Evolutionary conservation across 23 tunicate genomes (phyloP).

Genomic region (Botrylloides violaceus): DNA sequence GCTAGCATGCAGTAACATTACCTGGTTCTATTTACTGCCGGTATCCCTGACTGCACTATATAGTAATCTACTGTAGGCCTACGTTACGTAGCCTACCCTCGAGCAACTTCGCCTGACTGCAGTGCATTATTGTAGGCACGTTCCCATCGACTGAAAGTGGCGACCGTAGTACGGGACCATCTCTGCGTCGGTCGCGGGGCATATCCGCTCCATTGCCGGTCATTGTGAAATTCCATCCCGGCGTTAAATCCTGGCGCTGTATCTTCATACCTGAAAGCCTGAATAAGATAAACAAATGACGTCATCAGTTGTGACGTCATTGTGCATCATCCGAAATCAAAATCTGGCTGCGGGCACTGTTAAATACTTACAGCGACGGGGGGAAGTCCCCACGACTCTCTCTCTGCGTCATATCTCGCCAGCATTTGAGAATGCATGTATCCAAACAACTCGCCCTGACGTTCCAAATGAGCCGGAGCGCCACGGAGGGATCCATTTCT

Average conservation of each 20-base stretch:
- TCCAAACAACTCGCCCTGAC: constrained; percentile 79
- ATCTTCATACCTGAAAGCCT: constrained; percentile 44
- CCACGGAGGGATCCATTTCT: not conserved
- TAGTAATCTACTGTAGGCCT: too few relatives aligned
- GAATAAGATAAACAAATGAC: not conserved
- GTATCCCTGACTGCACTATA: too few relatives aligned
- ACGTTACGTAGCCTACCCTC: constrained; percentile 7
- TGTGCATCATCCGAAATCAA: too few relatives aligned
- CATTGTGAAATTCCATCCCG: constrained; percentile 76
- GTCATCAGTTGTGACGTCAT: not conserved
- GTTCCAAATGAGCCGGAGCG: constrained; percentile 8
- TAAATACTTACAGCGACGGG: constrained; percentile 36
- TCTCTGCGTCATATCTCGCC: constrained; percentile 71
- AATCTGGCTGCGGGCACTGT: too few relatives aligned
- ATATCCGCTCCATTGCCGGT: constrained; percentile 3
- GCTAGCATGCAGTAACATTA: too few relatives aligned
- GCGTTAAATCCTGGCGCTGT: constrained; percentile 44
- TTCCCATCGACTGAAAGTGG: constrained; percentile 30
- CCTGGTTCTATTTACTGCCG: too few relatives aligned
- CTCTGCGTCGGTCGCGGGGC: constrained; percentile 33
- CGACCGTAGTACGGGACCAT: constrained; percentile 11
- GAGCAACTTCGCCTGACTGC: not conserved
- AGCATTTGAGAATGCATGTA: constrained; percentile 86
- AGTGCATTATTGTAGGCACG: not conserved
- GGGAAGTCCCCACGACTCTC: constrained; percentile 63